Percentiles rank a stretch among this genome's conserved stretches.
Conservation (phyloP, 2,113 vertebrate species). For the Salvator merianae region DNA sequence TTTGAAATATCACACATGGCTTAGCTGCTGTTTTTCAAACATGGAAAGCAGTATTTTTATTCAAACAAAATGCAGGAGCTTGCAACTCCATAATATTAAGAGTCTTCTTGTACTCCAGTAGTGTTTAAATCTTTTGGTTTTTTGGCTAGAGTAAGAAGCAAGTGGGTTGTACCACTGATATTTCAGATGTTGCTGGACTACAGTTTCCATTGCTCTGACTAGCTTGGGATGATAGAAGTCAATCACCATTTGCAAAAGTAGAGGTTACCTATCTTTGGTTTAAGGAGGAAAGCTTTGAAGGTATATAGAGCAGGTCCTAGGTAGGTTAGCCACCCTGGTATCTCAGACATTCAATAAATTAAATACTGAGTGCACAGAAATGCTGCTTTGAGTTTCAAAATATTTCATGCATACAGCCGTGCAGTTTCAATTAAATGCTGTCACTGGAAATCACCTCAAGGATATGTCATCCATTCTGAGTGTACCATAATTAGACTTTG, state of each 20-base stretch:
- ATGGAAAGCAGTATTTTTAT: constrained; percentile 16
- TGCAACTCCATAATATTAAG: no score
- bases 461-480: background rate
- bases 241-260: no score
- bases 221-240: no score
- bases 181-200: no score
- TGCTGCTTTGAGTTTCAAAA: background rate
- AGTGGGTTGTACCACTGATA: no score
- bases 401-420: background rate
- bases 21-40: constrained; percentile 9
- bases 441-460: background rate
- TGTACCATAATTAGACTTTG: background rate
- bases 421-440: constrained; percentile 13
- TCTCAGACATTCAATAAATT: no score
- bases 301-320: background rate
- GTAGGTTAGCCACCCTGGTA: background rate
- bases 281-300: background rate
- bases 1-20: constrained; percentile 12
- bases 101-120: no score
- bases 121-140: no score
- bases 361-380: background rate
- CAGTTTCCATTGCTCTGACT: no score
- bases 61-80: constrained; percentile 8
- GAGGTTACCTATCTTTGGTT: no score
- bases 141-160: no score